Percentiles rank a stretch among this genome's conserved stretches.
phyloP scores from a whole-genome alignment of 2,888 invertebrate genomes.

The Apoda limacodes region DNA sequence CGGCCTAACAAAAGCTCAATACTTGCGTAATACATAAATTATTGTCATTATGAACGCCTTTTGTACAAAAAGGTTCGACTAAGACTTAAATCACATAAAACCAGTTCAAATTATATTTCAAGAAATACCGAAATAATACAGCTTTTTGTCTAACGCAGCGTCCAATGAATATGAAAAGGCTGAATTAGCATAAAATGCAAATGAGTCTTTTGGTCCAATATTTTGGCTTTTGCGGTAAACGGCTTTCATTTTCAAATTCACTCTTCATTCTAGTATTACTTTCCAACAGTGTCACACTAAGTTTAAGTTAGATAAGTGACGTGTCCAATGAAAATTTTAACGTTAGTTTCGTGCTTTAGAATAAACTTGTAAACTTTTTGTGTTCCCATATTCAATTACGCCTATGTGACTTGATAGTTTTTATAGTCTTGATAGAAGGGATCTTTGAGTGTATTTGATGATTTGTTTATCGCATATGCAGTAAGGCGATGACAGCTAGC shows the following conservation, averaged over 20 bases:
- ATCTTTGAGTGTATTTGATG: slow-evolving; percentile 46
- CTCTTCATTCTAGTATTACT: slow-evolving; percentile 24
- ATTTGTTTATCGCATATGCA: slow-evolving; percentile 56
- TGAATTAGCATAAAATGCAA: slow-evolving; percentile 50
- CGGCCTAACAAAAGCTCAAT: slow-evolving; percentile 34
- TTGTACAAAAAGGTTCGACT: slow-evolving; percentile 30
- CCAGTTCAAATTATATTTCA: slow-evolving; percentile 32
- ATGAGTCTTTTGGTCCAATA: slow-evolving; percentile 43
- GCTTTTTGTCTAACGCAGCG: too few relatives aligned
- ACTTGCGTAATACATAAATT: slow-evolving; percentile 42
- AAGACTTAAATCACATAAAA: slow-evolving; percentile 39
- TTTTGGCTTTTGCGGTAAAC: slow-evolving; percentile 60
- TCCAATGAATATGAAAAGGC: slow-evolving; percentile 29
- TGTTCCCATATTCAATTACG: slow-evolving; percentile 60
- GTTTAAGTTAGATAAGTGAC: too few relatives aligned
- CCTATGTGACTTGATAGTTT: slow-evolving; percentile 63
- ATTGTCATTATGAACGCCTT: slow-evolving; percentile 54
- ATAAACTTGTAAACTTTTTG: too few relatives aligned
- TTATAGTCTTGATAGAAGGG: slow-evolving; percentile 58
- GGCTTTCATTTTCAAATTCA: slow-evolving; percentile 40
- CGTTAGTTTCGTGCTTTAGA: too few relatives aligned
- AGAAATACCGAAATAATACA: slow-evolving; percentile 40
- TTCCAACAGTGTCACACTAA: slow-evolving; percentile 32
- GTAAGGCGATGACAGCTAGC: slow-evolving; percentile 52
- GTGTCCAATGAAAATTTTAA: too few relatives aligned